A percentile compares a stretch with the other conserved stretches of the same genome.
These are phyloP conservation scores for Machimus atricapillus DNA, from an alignment of 2,888 invertebrate species.

Conservation along the genomic window DNA sequence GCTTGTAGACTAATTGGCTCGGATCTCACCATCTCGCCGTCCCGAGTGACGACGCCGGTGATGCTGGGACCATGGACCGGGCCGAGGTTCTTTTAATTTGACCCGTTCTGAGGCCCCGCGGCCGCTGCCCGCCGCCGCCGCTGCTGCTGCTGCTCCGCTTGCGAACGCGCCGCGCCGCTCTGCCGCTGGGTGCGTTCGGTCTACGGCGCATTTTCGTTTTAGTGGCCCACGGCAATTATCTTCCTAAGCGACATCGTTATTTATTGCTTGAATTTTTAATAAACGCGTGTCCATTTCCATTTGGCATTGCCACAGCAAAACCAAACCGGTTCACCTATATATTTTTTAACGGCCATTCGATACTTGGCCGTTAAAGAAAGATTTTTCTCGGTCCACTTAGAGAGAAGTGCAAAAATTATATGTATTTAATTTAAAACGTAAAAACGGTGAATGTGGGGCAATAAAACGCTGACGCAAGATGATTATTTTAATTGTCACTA, in stretches of 20 bases:
- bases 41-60: background rate
- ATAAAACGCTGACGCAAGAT: background rate
- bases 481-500: background rate
- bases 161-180: background rate
- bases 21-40: slow-evolving; percentile 7
- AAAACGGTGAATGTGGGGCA: background rate
- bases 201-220: background rate
- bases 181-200: background rate
- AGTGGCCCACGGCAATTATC: slow-evolving; percentile 31
- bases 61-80: background rate
- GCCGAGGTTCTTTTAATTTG: background rate
- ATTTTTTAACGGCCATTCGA: background rate
- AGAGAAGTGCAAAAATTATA: background rate
- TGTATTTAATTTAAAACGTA: background rate
- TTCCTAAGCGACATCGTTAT: slow-evolving; percentile 15
- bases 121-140: background rate
- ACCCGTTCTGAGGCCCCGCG: background rate
- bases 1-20: slow-evolving; percentile 34
- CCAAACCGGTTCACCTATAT: slow-evolving; percentile 24
- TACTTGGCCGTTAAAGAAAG: background rate
- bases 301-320: background rate
- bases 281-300: slow-evolving; percentile 21
- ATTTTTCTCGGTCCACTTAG: background rate
- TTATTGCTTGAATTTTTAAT: slow-evolving; percentile 18
- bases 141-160: background rate